Evolutionary conservation across 2,888 invertebrate species (phyloP), one percentile per base, ranked within the genome.

Genomic region (Clitarchus hookeri): DNA sequence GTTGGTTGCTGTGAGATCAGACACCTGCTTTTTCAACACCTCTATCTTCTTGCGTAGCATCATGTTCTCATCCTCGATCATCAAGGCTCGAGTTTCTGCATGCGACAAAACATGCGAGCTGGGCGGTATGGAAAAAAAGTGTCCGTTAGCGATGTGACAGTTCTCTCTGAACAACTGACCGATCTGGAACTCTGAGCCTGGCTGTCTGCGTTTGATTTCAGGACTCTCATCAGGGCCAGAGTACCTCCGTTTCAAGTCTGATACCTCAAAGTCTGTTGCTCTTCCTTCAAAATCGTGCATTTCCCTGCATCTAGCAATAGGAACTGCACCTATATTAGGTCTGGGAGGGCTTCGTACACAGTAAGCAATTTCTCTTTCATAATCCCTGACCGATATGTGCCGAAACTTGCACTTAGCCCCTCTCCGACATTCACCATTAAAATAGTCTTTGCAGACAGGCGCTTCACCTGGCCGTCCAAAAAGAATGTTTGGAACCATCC

Each of bases 1-100:
- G 90, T 96, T 96, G 13, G 96, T 95, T 2, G 96, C 95, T 65
- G 95, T 94, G 87, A 96, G 91, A 90, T 96, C 95, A 54, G 93
- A 93, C 26, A 95, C 94, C 92, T 95, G 94, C 90, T 95, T 94
- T 90, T 95, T 95, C 86, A 96, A 91, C 89, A 95, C 95, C 84
- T 95, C 95, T 84, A 96, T 93, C 90, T 95, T 94, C 89, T 95
- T 94, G 88, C 95, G 93, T 85, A 96, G 91, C 88, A 95, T 91
- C 84, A 92, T 92, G 90, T 95, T 96, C 91, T 96, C 96, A 89
- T 96, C 95, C 90, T 95, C 87, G 27, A 87, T n/a, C 26, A 86
- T 23, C 26, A 86, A 65, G 19, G 84, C 77, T 19, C 86, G 44
- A 26, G 85, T 48, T 44, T 86, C 86, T 54, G 82, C 84, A 84